phyloP scores from a whole-genome alignment of 2,888 invertebrate species.

The Chrysopilus asiliformis region DNA sequence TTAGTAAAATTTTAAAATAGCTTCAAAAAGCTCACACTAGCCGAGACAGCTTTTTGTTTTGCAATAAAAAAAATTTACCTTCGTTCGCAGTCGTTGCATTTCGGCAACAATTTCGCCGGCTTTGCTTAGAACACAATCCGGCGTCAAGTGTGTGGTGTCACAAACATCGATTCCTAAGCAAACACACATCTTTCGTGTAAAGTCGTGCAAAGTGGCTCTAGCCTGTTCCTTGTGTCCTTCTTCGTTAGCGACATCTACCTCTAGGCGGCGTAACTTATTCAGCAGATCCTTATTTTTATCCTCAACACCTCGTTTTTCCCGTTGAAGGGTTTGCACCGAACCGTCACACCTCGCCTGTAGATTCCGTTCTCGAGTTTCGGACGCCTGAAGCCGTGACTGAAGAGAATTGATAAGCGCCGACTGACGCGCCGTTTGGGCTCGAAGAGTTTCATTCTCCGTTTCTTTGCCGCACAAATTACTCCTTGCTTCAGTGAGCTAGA shows the following conservation, averaged over 20 bases:
- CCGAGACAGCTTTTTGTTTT: background rate
- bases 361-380: slow-evolving; percentile 64
- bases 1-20: background rate
- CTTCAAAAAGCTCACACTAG: background rate
- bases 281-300: slow-evolving; percentile 66
- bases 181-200: slow-evolving; percentile 55
- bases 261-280: slow-evolving; percentile 56
- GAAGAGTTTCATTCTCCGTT: slow-evolving; percentile 66
- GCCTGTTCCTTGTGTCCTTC: slow-evolving; percentile 63
- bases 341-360: slow-evolving; percentile 51
- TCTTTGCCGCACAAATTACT: slow-evolving; percentile 57
- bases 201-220: slow-evolving; percentile 49
- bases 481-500: slow-evolving; percentile 55
- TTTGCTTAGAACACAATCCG: slow-evolving; percentile 61
- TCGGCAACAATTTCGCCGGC: slow-evolving; percentile 67
- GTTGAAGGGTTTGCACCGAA: slow-evolving; percentile 57
- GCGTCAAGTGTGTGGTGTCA: slow-evolving; percentile 49
- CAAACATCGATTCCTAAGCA: slow-evolving; percentile 59
- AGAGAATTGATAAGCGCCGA: slow-evolving; percentile 66
- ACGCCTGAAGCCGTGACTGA: slow-evolving; percentile 62
- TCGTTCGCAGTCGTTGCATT: slow-evolving; percentile 48
- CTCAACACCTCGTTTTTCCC: slow-evolving; percentile 57
- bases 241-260: slow-evolving; percentile 56
- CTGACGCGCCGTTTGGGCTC: slow-evolving; percentile 72
- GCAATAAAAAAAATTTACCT: slow-evolving; percentile 20